Conservation (phyloP, 2,888 invertebrate genomes). For the Thysanoteuthis rhombus region DNA sequence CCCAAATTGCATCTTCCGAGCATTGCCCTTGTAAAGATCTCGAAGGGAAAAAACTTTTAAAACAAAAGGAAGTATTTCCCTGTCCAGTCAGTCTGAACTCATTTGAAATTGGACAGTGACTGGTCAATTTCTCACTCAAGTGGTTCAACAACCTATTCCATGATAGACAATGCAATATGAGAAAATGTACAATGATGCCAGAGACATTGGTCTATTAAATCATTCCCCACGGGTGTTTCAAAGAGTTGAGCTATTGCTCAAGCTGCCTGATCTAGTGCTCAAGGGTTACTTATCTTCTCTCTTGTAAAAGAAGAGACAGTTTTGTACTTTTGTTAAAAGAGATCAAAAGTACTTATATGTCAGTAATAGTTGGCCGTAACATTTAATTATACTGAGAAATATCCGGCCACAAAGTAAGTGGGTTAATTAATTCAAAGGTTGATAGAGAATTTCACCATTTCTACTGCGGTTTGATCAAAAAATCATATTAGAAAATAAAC, state of each 20-base stretch:
- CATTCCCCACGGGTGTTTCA: background rate
- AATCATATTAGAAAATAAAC: background rate
- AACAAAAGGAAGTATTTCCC: background rate
- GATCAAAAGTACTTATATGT: background rate
- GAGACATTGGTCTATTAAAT: conserved; percentile 12
- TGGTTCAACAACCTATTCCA: background rate
- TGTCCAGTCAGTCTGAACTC: background rate
- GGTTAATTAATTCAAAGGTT: too few species aligned
- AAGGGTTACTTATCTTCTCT: background rate
- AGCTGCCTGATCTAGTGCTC: background rate
- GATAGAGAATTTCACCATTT: too few species aligned
- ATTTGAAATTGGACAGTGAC: background rate
- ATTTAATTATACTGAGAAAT: too few species aligned
- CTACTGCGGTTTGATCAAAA: too few species aligned
- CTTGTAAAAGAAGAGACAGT: background rate
- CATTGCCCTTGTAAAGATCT: background rate
- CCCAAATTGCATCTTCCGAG: background rate
- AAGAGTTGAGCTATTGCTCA: background rate
- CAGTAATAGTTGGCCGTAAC: too few species aligned
- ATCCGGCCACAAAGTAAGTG: too few species aligned
- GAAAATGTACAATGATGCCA: background rate
- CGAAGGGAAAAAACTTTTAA: background rate
- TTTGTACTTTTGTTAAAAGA: background rate
- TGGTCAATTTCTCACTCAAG: background rate
- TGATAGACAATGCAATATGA: background rate